Base-by-base conservation (phyloP, 2,888 invertebrate species). In the Leptothorax acervorum region DNA sequence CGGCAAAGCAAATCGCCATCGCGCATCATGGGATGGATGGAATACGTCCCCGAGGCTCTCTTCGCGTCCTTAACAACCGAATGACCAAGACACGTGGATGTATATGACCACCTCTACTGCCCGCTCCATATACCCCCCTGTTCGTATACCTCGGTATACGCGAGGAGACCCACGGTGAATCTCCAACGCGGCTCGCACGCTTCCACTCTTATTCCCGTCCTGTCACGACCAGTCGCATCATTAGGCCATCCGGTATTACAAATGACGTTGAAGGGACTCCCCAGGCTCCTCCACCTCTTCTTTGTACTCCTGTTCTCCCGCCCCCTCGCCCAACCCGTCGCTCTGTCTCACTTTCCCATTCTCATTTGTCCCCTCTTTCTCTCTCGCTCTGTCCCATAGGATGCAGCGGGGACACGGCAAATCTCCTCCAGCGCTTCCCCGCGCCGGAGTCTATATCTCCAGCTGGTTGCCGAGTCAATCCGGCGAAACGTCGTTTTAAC, bases 181-280 rank as follows among this genome's bases (percentile, higher is more conserved):
- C 86, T 65, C 15, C 45, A 35, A 23, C 70, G 57, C 9, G 78
- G 9, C 71, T 86, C 86, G 88, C 84, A 82, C 90, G 85, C 85
- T 88, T 87, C 91, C 88, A 91, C 86, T 90, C 89, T 91, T 89
- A 92, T 92, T 90, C 90, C 78, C 87, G 88, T 90, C 85, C 92
- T 90, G 92, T 92, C 92, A 91, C 92, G 92, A 92, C 89, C 92
- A 88, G 89, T 89, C 90, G 91, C 92, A 92, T 92, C 92, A 92
- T 92, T 92, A 92, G 92, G 89, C 90, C 90, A 88, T 91, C 89
- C 88, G 85, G 90, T 88, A 92, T 92, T 92, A 92, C 91, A 91
- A 92, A 92, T 90, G 92, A 92, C 90, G 89, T 91, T 88, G 88
- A 87, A 87, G 89, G 87, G 88, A 82, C 87, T 86, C 85, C 87